Conservation (phyloP, 64 coral and sea anemone genomes). For the Actinia tenebrosa region DNA sequence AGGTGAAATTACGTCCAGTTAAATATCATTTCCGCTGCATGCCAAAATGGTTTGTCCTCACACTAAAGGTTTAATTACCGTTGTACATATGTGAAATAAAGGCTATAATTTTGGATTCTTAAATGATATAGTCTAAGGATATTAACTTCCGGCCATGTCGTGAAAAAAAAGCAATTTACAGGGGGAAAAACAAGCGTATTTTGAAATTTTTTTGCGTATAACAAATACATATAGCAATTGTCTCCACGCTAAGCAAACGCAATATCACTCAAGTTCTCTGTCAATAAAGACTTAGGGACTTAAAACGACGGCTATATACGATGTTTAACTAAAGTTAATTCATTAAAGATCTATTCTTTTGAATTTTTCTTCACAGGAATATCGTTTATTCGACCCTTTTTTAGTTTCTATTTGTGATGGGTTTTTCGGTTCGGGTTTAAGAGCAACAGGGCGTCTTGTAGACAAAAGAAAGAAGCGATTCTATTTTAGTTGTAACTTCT, state of each 20-base stretch:
- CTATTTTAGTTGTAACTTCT: not conserved
- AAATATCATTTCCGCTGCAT: not conserved
- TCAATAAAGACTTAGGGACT: not conserved
- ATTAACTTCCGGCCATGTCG: not conserved
- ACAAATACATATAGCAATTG: not conserved
- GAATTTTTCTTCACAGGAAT: not conserved
- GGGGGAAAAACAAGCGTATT: not conserved
- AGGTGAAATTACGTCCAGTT: constrained; percentile 5
- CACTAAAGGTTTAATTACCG: not conserved
- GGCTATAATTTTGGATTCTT: not conserved
- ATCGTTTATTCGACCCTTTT: not conserved
- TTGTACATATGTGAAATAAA: not conserved
- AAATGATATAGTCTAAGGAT: not conserved
- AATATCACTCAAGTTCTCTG: not conserved
- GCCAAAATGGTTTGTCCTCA: not conserved
- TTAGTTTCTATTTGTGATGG: not conserved
- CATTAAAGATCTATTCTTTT: not conserved
- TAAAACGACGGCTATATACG: not conserved
- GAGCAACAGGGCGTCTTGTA: not conserved
- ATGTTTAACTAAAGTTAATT: constrained; percentile 4
- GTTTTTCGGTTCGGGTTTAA: not conserved
- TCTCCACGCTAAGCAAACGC: not conserved
- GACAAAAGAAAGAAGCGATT: not conserved
- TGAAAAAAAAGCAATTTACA: not conserved
- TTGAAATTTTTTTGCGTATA: not conserved